Base-by-base conservation (phyloP, 2,797 vertebrate species). In the Atherinosoma microstoma region DNA sequence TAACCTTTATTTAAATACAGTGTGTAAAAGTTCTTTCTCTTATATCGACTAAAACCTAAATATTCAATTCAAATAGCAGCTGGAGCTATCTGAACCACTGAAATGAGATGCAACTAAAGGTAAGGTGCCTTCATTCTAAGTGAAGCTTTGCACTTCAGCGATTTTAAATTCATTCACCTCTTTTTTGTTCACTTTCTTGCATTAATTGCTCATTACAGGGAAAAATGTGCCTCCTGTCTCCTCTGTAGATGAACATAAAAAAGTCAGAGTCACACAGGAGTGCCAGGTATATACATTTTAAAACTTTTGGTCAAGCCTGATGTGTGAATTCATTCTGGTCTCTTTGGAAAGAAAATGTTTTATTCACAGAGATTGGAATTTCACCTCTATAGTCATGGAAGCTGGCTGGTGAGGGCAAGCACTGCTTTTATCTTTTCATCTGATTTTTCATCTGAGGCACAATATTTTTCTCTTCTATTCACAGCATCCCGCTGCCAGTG, bases 341-440 rank as follows among this genome's bases (percentile, higher is more conserved):
- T 32, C 69, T 82, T 71, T 70, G 53, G 24, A 84, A 73, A 76
- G 51, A 49, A 18, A 54, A 75, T 83, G 38, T 85, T 85, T 87
- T 75, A 85, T 90, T 87, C 67, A 90, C 60, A 82, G n/a, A 61
- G 61, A 58, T 29, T 58, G 24, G 29, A 82, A 32, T 71, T 49
- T 79, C 62, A 79, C 67, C 78, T 82, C 36, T 51, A 35, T 51
- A 51, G n/a, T 69, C 67, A 59, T 54, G 51, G 35, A 76, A 70
- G 68, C 63, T 42, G 58, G 40, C 65, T 76, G 70, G 75, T 75
- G 78, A 84, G 67, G 58, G 47, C 34, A 60, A 70, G 34, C 53
- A 64, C 38, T 70, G 24, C 60, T 82, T 89, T 85, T 79, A 69
- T 76, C 36, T 62, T 49, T 66, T 64, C 49, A 73, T 72, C 60